These are phyloP conservation scores for Drymonia ruficornis DNA, from an alignment of 2,888 invertebrate genomes.

Conservation along the genomic window DNA sequence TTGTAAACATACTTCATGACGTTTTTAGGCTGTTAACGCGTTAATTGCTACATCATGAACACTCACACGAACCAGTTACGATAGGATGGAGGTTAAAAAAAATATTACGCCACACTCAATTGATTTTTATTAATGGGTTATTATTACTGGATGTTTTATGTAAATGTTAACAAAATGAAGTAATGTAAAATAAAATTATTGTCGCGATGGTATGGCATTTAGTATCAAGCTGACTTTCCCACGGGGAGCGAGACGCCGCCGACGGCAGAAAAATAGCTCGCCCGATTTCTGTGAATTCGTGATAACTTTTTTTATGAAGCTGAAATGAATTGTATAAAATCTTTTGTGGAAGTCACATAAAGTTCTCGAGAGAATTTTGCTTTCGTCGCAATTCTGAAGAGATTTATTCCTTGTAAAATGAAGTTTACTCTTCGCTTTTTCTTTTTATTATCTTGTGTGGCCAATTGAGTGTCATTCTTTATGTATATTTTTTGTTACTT, in stretches of 20 bases:
- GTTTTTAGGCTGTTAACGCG: constrained; percentile 48
- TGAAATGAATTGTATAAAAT: constrained; percentile 80
- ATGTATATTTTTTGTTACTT: constrained; percentile 16
- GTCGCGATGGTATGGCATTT: constrained; percentile 15
- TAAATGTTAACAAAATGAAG: not conserved
- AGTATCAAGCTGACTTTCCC: constrained; percentile 65
- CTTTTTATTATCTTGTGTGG: constrained; percentile 39
- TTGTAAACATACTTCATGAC: constrained; percentile 59
- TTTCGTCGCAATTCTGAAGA: constrained; percentile 65
- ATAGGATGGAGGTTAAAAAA: no score
- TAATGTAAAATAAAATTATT: not conserved
- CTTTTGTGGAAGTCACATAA: constrained; percentile 76
- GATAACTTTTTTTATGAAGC: constrained; percentile 80
- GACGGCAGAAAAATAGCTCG: constrained; percentile 74
- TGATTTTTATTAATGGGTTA: not conserved
- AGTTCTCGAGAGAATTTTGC: constrained; percentile 69
- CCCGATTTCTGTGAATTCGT: constrained; percentile 76
- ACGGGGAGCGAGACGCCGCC: constrained; percentile 59
- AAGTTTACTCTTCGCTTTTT: constrained; percentile 51
- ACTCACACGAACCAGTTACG: constrained; percentile 8
- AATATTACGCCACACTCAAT: no score
- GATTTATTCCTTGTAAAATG: constrained; percentile 70
- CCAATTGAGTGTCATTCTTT: constrained; percentile 19
- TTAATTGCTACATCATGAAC: constrained; percentile 45
- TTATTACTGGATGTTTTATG: not conserved